A percentile compares a stretch with the other conserved stretches of the same genome.
Evolutionary conservation across 2,888 invertebrate species (phyloP).

Genomic region (Pachycephus smyrnensis): DNA sequence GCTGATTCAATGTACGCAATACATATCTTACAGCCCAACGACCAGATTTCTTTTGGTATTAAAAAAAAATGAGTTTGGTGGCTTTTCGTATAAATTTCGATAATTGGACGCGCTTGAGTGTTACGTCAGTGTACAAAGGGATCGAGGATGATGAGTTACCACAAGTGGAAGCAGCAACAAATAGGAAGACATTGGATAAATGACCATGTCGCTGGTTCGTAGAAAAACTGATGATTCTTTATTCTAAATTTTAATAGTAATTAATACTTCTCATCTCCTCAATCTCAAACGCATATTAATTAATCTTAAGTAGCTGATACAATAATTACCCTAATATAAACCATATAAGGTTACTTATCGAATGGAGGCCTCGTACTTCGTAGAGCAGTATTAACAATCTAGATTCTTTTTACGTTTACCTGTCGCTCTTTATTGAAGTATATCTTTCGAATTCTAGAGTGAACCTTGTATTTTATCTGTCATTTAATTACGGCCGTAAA

Average conservation of each 20-base stretch:
- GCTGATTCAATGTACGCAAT: not conserved
- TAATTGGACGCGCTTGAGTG: not conserved
- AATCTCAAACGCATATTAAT: not conserved
- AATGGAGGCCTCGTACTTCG: not conserved
- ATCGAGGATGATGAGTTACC: not conserved
- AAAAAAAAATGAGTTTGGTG: not conserved
- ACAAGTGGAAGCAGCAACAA: not conserved
- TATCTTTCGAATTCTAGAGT: not conserved
- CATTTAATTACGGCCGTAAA: not conserved
- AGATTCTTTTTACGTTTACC: not conserved
- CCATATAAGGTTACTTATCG: not conserved
- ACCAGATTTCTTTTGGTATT: not conserved
- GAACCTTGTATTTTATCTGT: not conserved
- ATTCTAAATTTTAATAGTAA: not conserved
- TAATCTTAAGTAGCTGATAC: not conserved
- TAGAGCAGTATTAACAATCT: not conserved
- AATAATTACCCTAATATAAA: not conserved
- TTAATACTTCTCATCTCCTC: not conserved
- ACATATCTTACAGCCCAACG: not conserved
- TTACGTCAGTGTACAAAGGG: not conserved
- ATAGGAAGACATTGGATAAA: not conserved
- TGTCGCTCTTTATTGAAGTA: not conserved
- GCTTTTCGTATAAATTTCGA: not conserved
- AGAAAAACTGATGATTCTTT: not conserved
- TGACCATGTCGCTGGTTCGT: not conserved